Evolutionary conservation across 2,113 vertebrate species (phyloP), one percentile per base, ranked within the genome.

Genomic region (Taurulus bubalis): DNA sequence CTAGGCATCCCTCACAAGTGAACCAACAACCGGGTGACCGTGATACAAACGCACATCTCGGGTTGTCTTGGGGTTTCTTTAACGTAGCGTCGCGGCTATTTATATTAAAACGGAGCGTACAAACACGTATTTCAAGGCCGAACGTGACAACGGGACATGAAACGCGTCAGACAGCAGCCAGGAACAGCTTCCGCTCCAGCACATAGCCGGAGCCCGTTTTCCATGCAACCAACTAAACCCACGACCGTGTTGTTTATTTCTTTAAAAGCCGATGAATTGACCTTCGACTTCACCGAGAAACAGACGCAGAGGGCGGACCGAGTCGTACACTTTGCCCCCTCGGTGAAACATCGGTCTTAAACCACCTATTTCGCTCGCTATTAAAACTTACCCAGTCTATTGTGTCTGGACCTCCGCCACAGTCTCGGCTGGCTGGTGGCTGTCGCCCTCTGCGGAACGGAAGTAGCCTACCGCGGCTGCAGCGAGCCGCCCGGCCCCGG

Each of bases 391-490:
- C 91, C 92, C 90, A 59, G 86, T 93, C 91, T 93, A 91, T 93
- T 93, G 91, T 93, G 92, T 93, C 91, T 92, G 91, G 90, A 93
- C 79, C 92, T 93, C 92, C 92, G 90, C 92, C 90, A 86, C 91
- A 65, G 88, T 83, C 78, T 90, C 53, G 90, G 90, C 88, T 96
- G 93, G 94, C 94, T 96, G 88, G 22, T 91, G 91, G 94, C 94
- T 95, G 94, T 94, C 92, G 94, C 95, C 92, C 94, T 94, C 93
- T 96, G 95, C 94, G 95, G 96, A 96, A 94, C 95, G 96, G 96
- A 97, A 97, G 96, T 96, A 87, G 88, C 85, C 68, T 79, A 88
- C 94, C 93, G 95, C 96, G 94, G 94, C 95, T 93, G 94, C 95
- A 94, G 95, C n/a, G 87, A 82, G 91, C 84, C 79, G 83, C 24